Conservation (phyloP, 2,888 invertebrate genomes). For the Mechanitis mazaeus region DNA sequence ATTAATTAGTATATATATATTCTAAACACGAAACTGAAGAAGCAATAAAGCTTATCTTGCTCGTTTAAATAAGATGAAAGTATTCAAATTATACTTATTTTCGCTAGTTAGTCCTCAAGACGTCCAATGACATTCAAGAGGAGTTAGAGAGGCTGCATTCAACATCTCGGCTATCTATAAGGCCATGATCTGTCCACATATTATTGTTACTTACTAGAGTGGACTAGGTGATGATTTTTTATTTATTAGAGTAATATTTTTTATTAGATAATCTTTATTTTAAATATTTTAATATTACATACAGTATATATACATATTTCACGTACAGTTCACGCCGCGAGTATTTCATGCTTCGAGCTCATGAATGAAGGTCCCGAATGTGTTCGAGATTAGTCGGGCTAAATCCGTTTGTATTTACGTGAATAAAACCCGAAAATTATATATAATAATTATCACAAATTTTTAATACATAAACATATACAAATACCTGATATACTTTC, state of each 20-base stretch:
- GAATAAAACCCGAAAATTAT: too few relatives aligned
- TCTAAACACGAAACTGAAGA: background rate
- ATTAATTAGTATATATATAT: too few relatives aligned
- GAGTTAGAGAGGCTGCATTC: constrained; percentile 56
- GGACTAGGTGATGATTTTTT: constrained; percentile 23
- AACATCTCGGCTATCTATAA: constrained; percentile 64
- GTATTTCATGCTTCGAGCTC: too few relatives aligned
- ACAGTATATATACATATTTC: too few relatives aligned
- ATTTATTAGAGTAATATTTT: constrained; percentile 30
- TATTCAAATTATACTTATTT: constrained; percentile 17
- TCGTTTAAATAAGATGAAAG: background rate
- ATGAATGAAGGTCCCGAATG: too few relatives aligned
- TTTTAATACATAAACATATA: too few relatives aligned
- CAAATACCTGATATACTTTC: too few relatives aligned
- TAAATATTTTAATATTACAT: background rate
- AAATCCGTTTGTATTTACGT: too few relatives aligned
- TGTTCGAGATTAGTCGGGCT: too few relatives aligned
- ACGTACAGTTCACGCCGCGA: too few relatives aligned
- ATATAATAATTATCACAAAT: too few relatives aligned
- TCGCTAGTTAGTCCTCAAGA: constrained; percentile 38
- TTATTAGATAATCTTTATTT: background rate
- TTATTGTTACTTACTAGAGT: constrained; percentile 29
- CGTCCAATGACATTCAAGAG: constrained; percentile 61
- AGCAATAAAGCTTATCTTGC: background rate
- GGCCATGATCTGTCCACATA: constrained; percentile 58